Evolutionary conservation across 2,888 invertebrate genomes (phyloP).

Genomic region (Reticulitermes lucifugus): DNA sequence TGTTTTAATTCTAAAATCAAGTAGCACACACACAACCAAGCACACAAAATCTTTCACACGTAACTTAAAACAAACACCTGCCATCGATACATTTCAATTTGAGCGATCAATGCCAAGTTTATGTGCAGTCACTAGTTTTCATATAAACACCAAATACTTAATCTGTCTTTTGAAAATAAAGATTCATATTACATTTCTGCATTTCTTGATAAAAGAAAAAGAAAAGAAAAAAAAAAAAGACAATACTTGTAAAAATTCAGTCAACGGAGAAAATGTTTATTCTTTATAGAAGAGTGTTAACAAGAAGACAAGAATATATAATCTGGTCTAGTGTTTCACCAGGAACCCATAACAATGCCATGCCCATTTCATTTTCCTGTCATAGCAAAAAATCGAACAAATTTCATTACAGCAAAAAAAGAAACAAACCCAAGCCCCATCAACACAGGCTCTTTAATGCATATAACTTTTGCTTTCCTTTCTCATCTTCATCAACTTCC

Average conservation of each 20-base stretch:
- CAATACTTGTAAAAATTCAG: not conserved
- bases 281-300: not conserved
- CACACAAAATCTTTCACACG: conserved; percentile 21
- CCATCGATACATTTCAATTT: not conserved
- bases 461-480: not conserved
- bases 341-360: conserved; percentile 19
- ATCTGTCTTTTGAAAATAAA: conserved; percentile 20
- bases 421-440: not conserved
- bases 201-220: not conserved
- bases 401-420: not conserved
- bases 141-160: conserved; percentile 10
- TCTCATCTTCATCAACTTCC: not conserved
- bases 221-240: not conserved
- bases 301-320: conserved; percentile 3
- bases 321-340: conserved; percentile 1
- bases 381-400: not conserved
- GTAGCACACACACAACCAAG: conserved; percentile 8
- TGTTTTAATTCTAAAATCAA: conserved; percentile 17
- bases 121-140: conserved; percentile 1
- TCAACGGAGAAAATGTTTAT: not conserved
- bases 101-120: conserved; percentile 17
- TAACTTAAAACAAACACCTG: conserved; percentile 11
- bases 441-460: conserved; percentile 15
- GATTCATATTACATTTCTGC: conserved; percentile 1
- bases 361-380: conserved; percentile 1